Evolutionary conservation across 2,113 vertebrate genomes (phyloP), one percentile per base, ranked within the genome.

Genomic region (Struthidea cinerea): DNA sequence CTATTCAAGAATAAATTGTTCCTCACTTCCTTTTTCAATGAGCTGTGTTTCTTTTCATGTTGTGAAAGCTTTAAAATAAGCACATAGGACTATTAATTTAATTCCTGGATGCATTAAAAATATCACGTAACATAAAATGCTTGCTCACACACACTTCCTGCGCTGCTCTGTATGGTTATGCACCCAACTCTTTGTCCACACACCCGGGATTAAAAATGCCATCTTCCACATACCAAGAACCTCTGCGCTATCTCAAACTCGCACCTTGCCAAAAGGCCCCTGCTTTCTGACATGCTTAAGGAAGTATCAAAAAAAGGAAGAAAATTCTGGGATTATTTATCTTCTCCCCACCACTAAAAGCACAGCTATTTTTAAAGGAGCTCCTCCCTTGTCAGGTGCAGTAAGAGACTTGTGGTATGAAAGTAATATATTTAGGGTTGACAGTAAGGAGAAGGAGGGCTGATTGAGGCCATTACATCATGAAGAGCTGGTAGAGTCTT

Each of bases 41-140:
- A 88, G 61, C 55, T 87, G 30, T 5, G 3, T 59, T 90, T 84
- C 44, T 95, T 95, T 91, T 77, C 55, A 44, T n/a, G 22, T 52
- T 10, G 1, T 41, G 56, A 96, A 93, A 94, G 79, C 77, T 79
- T 95, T 93, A 75, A 95, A 92, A 89, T 85, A 93, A 84, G 33
- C 44, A 64, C 19, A 65, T 23, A 57, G 67, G 87, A 55, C 73
- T 90, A 90, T 64, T 94, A 80, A 89, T 92, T 96, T 91, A 95
- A 94, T 71, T 96, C 81, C 74, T 87, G 41, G 19, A 42, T 24
- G 52, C 69, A 71, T 89, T 93, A 78, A 90, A 96, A 93, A 92
- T 80, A 88, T 30, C 69, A 27, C 0, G 5, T 76, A 92, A 90
- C 79, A 37, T 21, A 63, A 80, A 91, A 84, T 56, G 53, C 61